Percentiles rank a stretch among this genome's conserved stretches.
phyloP scores from a whole-genome alignment of 2,113 vertebrate species.

The Coturnix japonica region DNA sequence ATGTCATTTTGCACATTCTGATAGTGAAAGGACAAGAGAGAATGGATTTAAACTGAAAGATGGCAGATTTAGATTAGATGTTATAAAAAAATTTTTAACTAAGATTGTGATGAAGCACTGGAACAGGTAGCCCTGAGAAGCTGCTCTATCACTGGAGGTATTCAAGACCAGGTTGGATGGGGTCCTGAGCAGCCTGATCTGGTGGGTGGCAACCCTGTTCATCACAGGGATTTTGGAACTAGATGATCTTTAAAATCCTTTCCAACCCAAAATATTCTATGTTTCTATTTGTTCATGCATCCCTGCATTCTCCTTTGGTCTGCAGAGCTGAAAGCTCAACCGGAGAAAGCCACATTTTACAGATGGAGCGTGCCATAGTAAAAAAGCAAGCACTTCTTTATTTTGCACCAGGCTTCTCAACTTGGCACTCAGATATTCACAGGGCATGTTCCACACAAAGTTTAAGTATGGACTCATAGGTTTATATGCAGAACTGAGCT shows the following conservation, averaged over 20 bases:
- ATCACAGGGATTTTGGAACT: neutral
- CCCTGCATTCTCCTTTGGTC: fast-evolving
- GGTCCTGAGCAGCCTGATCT: neutral
- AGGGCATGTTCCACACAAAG: neutral
- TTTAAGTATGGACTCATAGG: neutral
- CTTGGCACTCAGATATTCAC: neutral
- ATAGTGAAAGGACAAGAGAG: neutral
- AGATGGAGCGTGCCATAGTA: neutral
- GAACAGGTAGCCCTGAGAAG: neutral
- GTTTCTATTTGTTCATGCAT: neutral
- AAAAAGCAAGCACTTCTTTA: neutral
- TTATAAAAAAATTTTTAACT: neutral
- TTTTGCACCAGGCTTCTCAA: neutral
- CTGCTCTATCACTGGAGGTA: neutral
- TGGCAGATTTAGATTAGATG: neutral
- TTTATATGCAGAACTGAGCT: fast-evolving
- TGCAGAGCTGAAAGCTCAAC: fast-evolving
- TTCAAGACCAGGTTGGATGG: neutral
- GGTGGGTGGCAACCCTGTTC: neutral
- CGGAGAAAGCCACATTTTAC: neutral
- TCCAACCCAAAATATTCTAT: neutral
- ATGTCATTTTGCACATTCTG: neutral
- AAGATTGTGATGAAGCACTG: neutral
- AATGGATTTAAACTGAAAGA: neutral
- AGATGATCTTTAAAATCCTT: neutral